Conservation (phyloP, 1,140 invertebrate species). For the Zaprionus lachaisei region DNA sequence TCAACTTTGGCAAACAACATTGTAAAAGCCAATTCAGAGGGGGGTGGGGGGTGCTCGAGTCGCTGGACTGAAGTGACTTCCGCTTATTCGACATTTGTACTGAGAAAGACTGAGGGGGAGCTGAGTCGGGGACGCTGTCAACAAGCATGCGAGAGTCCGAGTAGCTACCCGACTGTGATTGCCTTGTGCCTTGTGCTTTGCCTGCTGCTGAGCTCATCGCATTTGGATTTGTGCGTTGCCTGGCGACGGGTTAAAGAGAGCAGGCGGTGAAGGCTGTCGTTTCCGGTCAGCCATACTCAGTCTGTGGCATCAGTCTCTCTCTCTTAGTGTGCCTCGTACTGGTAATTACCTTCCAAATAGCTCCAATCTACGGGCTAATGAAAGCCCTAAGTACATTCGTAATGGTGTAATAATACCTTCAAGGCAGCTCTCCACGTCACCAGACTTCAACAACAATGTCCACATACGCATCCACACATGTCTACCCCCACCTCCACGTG, state of each 20-base stretch:
- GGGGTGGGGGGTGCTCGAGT: constrained; percentile 29
- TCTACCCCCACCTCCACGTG: constrained; percentile 13
- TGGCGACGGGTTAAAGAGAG: not conserved
- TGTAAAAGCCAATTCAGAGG: constrained; percentile 66
- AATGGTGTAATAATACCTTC: constrained; percentile 81
- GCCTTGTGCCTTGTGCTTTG: constrained; percentile 33
- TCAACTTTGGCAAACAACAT: constrained; percentile 66
- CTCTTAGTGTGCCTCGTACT: constrained; percentile 11
- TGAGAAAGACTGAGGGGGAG: not conserved
- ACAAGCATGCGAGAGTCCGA: constrained; percentile 43
- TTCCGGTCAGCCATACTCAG: constrained; percentile 60
- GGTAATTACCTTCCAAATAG: constrained; percentile 79
- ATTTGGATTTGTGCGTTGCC: constrained; percentile 54
- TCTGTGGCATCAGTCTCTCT: constrained; percentile 25
- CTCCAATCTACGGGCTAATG: constrained; percentile 77
- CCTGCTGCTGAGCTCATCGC: constrained; percentile 57
- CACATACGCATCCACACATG: constrained; percentile 14
- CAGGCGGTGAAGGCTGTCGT: constrained; percentile 19
- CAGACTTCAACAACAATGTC: constrained; percentile 39
- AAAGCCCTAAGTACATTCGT: constrained; percentile 79
- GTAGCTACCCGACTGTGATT: constrained; percentile 39
- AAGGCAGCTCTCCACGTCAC: constrained; percentile 50
- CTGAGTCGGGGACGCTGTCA: constrained; percentile 47
- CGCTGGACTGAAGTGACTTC: constrained; percentile 30
- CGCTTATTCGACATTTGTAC: constrained; percentile 35